Evolutionary conservation across 1,140 invertebrate species (phyloP).

Genomic region (Potamilus streckersoni): DNA sequence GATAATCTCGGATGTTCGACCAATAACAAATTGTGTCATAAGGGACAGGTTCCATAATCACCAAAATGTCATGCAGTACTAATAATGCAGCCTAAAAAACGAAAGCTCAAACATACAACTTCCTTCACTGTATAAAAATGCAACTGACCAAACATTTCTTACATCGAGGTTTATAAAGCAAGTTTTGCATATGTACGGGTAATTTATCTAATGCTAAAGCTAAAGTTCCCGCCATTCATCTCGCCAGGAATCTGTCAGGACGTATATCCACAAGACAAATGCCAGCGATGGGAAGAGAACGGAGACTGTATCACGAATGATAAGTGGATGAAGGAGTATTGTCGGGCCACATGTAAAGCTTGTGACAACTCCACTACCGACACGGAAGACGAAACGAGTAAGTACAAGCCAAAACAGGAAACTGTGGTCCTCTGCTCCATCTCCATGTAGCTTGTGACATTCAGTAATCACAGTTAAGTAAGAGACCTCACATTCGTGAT

Average conservation of each 20-base stretch:
- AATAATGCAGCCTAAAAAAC: not conserved
- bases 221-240: not conserved
- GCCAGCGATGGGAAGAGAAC: slow-evolving; percentile 39
- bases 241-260: slow-evolving; percentile 42
- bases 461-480: not conserved
- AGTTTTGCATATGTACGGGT: not conserved
- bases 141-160: not conserved
- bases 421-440: not conserved
- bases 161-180: not conserved
- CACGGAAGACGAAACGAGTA: slow-evolving; percentile 31
- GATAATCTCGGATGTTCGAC: too few species aligned
- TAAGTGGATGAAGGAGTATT: slow-evolving; percentile 53
- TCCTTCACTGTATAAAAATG: not conserved
- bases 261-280: slow-evolving; percentile 35
- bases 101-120: not conserved
- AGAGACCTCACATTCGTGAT: too few species aligned
- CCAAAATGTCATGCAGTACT: not conserved
- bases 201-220: not conserved
- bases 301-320: slow-evolving; percentile 54
- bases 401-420: not conserved
- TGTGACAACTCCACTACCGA: slow-evolving; percentile 32
- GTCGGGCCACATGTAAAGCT: slow-evolving; percentile 44
- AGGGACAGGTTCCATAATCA: not conserved
- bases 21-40: too few species aligned
- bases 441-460: not conserved